These are phyloP conservation scores for Antheraea assamensis DNA, from an alignment of 2,888 invertebrate species.

Conservation along the genomic window DNA sequence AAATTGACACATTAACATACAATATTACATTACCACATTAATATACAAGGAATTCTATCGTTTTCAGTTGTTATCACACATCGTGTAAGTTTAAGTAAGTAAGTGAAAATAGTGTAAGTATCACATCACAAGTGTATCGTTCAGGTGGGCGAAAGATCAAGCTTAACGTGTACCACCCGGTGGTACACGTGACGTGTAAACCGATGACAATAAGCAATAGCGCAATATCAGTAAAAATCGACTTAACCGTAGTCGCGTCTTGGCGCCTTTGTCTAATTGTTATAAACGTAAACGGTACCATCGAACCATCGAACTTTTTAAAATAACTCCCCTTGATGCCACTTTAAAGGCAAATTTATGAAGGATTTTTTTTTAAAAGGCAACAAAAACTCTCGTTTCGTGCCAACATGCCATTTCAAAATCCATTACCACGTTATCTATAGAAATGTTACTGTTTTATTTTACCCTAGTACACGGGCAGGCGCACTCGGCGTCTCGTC, in stretches of 20 bases:
- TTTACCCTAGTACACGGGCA: conserved; percentile 30
- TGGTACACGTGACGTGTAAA: no score
- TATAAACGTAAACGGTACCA: neutral
- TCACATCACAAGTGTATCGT: no score
- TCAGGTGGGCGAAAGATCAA: no score
- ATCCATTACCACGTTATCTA: conserved; percentile 45
- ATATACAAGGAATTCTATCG: no score
- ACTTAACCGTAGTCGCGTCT: neutral
- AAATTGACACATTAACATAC: no score
- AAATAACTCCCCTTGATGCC: conserved; percentile 1
- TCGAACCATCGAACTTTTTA: conserved; percentile 5
- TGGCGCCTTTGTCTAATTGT: neutral
- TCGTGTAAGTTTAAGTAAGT: no score
- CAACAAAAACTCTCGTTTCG: conserved; percentile 33
- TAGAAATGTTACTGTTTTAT: conserved; percentile 35
- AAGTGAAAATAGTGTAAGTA: no score
- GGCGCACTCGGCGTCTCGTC: neutral
- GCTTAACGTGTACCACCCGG: no score
- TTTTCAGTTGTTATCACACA: no score
- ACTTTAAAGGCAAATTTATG: conserved; percentile 16
- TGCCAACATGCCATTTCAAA: conserved; percentile 43
- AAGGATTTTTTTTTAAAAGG: conserved; percentile 15
- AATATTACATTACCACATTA: no score
- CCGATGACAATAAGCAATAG: neutral
- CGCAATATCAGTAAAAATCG: neutral